Evolutionary conservation across 2,113 vertebrate species (phyloP).

Genomic region (Leucosticte australis): DNA sequence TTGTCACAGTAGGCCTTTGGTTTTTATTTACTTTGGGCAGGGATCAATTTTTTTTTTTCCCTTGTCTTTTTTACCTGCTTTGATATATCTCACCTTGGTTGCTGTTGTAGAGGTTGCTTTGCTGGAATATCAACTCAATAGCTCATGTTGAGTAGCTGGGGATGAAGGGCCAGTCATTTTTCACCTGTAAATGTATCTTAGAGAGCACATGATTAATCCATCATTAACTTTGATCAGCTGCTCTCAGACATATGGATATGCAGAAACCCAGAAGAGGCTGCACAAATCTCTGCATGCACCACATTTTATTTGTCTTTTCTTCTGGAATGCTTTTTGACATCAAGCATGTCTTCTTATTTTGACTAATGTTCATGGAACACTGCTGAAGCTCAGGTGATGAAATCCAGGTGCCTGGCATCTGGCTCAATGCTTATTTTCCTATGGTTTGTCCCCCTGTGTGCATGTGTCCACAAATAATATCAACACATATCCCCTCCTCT

Average conservation of each 20-base stretch:
- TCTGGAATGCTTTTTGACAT: neutral
- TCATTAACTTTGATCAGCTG: neutral
- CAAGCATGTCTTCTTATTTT: neutral
- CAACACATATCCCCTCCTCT: neutral
- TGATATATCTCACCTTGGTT: neutral
- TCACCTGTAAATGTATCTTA: neutral
- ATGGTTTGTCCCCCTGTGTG: neutral
- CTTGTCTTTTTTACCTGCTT: neutral
- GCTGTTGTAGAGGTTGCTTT: neutral
- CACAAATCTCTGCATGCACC: neutral
- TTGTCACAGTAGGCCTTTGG: neutral
- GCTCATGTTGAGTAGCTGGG: neutral
- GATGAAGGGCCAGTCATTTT: neutral
- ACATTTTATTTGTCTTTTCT: neutral
- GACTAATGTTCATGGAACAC: neutral
- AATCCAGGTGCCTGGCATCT: neutral
- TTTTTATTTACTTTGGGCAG: slow-evolving; percentile 11
- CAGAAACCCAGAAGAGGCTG: neutral
- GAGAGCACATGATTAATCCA: neutral
- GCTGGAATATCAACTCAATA: neutral
- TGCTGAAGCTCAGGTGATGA: neutral
- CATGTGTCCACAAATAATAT: neutral
- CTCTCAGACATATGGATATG: neutral
- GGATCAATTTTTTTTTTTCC: neutral
- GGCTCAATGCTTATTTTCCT: neutral